These are phyloP conservation scores for Drymonia ruficornis DNA, from an alignment of 2,888 invertebrate species.

Conservation along the genomic window DNA sequence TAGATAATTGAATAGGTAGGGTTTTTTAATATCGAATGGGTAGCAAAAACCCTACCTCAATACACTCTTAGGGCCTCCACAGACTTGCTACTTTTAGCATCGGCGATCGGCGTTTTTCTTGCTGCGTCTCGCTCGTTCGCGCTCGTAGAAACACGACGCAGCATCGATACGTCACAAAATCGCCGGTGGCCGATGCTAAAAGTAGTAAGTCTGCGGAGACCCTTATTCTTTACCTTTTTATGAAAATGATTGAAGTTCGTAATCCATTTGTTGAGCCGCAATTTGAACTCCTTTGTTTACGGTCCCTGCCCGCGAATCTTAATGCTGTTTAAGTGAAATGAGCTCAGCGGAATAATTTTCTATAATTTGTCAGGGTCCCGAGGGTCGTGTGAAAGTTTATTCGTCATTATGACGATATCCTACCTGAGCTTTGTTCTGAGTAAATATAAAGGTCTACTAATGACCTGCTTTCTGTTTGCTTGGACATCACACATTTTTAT, in stretches of 20 bases:
- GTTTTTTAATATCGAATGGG: too few relatives aligned
- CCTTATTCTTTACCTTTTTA: conserved; percentile 29
- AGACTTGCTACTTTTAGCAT: too few relatives aligned
- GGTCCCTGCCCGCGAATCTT: conserved; percentile 44
- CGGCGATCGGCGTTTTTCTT: too few relatives aligned
- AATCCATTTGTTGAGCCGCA: conserved; percentile 45
- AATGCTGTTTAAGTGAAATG: conserved; percentile 29
- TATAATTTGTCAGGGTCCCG: conserved; percentile 24
- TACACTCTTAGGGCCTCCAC: too few relatives aligned
- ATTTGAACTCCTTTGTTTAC: conserved; percentile 57
- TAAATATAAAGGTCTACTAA: neutral
- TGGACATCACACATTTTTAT: too few relatives aligned
- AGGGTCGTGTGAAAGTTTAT: conserved; percentile 12
- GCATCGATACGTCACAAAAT: too few relatives aligned
- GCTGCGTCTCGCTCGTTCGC: too few relatives aligned
- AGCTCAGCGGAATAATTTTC: conserved; percentile 21
- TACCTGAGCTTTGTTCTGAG: neutral
- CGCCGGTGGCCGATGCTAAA: too few relatives aligned
- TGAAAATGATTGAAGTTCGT: conserved; percentile 42
- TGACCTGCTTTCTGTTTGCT: neutral
- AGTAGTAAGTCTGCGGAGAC: too few relatives aligned
- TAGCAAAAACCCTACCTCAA: too few relatives aligned
- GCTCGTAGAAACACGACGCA: too few relatives aligned
- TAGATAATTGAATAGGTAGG: too few relatives aligned
- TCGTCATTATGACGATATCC: conserved; percentile 4